Evolutionary conservation across 53 echinoderm and acorn worm genomes (phyloP), one percentile per base, ranked within the genome.

Genomic region (Crossaster papposus): DNA sequence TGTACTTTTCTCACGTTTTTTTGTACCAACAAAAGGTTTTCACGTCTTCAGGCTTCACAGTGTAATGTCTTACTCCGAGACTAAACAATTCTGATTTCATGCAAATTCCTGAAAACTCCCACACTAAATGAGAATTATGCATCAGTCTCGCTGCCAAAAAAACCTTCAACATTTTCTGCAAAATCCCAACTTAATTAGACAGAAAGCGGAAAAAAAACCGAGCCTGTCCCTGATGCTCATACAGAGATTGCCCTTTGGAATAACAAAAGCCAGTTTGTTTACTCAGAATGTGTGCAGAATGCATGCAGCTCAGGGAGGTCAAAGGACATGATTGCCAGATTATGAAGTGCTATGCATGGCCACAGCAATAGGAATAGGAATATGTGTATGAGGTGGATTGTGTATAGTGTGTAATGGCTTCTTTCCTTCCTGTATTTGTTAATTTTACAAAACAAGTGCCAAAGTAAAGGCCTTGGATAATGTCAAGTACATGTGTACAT

Each of bases 261-360:
- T 87, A 87, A 87, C 87, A 87, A 87, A 87, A 87, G 87, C 36
- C 64, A 77, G 75, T 87, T 77, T 87, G 87, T 87, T 87, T 87
- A 87, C 77, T 75, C 76, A 77, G 77, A 87, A 77, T 63, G 63
- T 87, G 76, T 87, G 87, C 87, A 75, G 84, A 84, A 84, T 84
- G 84, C 72, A 72, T 72, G 72, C 63, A 17, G 76, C 87, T 76
- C 58, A 36, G 58, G 76, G 36, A 87, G 87, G 87, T 87, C 62
- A 87, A 12, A 76, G 87, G 87, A 62, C 87, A 76, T 68, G 28
- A 68, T 68, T 68, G 68, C 28, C 68, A 78, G 78, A 78, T 50
- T n/a, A 24, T 50, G 24, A 44, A 78, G 38, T 1, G 14, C 15
- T 17, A 58, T 58, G 70, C 29, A 10, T 44, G 44, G 5, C 5